Conservation (phyloP, 2,113 vertebrate species). For the Sinocyclocheilus maitianheensis region DNA sequence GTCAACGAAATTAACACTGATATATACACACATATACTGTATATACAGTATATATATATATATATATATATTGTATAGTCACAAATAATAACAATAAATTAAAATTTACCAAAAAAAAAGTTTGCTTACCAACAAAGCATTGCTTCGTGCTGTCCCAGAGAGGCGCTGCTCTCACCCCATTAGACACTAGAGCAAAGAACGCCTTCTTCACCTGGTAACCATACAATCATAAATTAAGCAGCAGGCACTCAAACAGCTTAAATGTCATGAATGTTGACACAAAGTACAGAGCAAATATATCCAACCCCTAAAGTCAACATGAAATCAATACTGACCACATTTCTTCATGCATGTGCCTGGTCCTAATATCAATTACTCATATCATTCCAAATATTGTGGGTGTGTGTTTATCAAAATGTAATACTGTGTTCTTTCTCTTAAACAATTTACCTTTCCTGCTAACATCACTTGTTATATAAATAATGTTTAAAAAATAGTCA, state of each 20-base stretch:
- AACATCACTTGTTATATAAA: neutral
- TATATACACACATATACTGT: too few species aligned
- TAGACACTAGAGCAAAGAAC: constrained; percentile 95
- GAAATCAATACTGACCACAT: neutral
- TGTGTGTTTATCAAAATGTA: neutral
- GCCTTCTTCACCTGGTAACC: constrained; percentile 92
- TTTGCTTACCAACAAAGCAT: constrained; percentile 90
- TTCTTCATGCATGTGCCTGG: neutral
- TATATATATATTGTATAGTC: too few species aligned
- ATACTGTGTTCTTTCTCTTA: neutral
- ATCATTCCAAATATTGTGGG: neutral
- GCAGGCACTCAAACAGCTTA: neutral
- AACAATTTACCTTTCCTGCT: neutral
- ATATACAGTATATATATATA: too few species aligned
- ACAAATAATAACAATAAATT: too few species aligned
- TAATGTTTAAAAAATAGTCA: neutral
- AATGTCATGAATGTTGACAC: neutral
- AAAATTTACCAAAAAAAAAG: too few species aligned
- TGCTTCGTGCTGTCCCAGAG: constrained; percentile 99
- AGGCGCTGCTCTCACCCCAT: constrained; percentile 92
- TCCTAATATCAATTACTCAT: neutral
- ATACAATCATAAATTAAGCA: constrained; percentile 9
- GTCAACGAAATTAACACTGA: too few species aligned
- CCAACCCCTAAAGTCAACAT: neutral
- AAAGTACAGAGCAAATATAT: neutral